These are phyloP conservation scores for Macrophya alboannulata DNA, from an alignment of 2,888 invertebrate species.

Conservation along the genomic window DNA sequence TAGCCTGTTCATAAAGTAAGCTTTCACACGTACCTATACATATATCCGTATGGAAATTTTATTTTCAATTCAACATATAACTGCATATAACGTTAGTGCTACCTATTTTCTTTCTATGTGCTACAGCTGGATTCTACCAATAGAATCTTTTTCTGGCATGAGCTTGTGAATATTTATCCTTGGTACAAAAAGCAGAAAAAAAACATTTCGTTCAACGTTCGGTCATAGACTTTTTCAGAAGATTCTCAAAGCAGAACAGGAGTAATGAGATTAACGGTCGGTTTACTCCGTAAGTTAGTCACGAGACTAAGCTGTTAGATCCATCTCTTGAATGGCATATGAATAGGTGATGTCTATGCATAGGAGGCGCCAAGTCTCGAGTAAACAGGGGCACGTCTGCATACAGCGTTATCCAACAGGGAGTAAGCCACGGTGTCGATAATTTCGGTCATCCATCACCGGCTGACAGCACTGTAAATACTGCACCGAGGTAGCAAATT, in stretches of 20 bases:
- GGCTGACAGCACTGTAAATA: conserved; percentile 66
- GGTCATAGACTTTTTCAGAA: background rate
- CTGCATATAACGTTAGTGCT: background rate
- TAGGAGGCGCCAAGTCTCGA: conserved; percentile 4
- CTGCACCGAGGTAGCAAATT: conserved; percentile 45
- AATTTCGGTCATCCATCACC: conserved; percentile 74
- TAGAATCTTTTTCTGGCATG: background rate
- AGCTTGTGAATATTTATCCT: too few species aligned
- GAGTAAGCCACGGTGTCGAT: conserved; percentile 65
- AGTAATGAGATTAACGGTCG: background rate
- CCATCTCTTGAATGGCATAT: conserved; percentile 41
- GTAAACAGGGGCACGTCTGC: conserved; percentile 22
- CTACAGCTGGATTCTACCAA: background rate
- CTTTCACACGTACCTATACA: background rate
- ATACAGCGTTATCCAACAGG: conserved; percentile 19
- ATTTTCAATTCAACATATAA: conserved; percentile 11
- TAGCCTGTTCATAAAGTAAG: conserved; percentile 16
- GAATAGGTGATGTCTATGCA: conserved; percentile 45
- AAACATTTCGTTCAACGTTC: background rate
- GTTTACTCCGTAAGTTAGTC: conserved; percentile 19
- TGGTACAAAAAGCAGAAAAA: background rate
- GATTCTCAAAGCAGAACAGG: background rate
- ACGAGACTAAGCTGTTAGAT: conserved; percentile 16
- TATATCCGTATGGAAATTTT: background rate
- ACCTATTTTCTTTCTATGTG: background rate